Evolutionary conservation across 2,797 vertebrate species (phyloP).

Genomic region (Thaleichthys pacificus): DNA sequence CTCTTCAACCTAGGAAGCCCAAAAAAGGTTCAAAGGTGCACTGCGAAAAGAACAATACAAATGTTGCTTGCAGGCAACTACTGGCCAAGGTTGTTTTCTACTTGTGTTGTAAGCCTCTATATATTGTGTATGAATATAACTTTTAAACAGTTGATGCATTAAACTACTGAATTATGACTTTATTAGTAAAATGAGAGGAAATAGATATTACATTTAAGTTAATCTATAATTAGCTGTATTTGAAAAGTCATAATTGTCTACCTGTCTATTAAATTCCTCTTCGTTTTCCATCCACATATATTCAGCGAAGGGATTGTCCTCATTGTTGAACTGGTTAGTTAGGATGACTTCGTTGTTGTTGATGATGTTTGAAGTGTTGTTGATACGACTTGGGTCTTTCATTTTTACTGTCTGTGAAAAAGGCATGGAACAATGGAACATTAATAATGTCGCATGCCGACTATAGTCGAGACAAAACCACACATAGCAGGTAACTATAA

Average conservation of each 20-base stretch:
- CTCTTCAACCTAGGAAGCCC: conserved; percentile 82
- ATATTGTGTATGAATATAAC: too few relatives aligned
- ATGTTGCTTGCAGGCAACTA: not conserved
- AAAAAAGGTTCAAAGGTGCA: not conserved
- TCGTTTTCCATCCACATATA: conserved; percentile 97
- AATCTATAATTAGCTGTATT: not conserved
- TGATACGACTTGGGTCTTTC: conserved; percentile 86
- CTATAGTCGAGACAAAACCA: too few relatives aligned
- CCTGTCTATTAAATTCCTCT: conserved; percentile 92
- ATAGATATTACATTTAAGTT: not conserved
- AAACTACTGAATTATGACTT: not conserved
- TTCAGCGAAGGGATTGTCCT: conserved; percentile 90
- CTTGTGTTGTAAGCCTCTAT: too few relatives aligned
- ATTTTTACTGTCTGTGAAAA: conserved; percentile 52
- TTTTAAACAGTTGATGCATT: not conserved
- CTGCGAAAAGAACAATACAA: not conserved
- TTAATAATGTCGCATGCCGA: not conserved
- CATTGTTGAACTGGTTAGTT: conserved; percentile 78
- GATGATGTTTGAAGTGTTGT: conserved; percentile 75
- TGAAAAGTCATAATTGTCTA: conserved; percentile 26
- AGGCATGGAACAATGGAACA: not conserved
- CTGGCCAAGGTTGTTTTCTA: too few relatives aligned
- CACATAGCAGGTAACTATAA: too few relatives aligned
- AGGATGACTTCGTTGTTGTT: conserved; percentile 76
- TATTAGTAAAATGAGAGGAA: not conserved